Base-by-base conservation (phyloP, 2,888 invertebrate genomes). In the Eudasyphora cyanicolor region DNA sequence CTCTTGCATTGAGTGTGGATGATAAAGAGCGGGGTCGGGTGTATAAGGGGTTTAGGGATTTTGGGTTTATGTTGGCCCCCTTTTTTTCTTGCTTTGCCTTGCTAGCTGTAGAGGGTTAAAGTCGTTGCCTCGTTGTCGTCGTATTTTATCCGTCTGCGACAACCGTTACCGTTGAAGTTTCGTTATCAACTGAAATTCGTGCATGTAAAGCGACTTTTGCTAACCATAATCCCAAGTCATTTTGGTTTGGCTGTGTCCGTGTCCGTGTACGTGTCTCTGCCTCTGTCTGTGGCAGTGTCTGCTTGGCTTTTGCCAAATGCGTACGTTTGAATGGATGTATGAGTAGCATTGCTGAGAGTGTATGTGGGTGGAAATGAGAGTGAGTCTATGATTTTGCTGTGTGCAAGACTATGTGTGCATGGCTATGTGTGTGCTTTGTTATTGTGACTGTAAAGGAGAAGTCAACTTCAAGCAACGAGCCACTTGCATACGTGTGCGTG, bases 141-240 rank as follows among this genome's bases (percentile, higher is more conserved):
- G 21, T 42, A n/a, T 12, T 42, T 54, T 17, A 42, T 76, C 78
- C 82, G 82, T 45, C 62, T 6, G 29, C 24, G 69, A 45, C 82
- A 51, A 83, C 82, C 79, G 45, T 62, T 74, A 42, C 29, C 67
- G 42, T 83, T 83, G 74, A 79, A 76, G 79, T 76, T 76, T 54
- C 74, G 79, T 70, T 60, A 79, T 83, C 82, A 83, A 83, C 82
- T 83, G 73, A 76, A 49, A 77, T 67, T 51, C 62, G 62, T 78
- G 32, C 27, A 42, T 70, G 24, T 32, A 14, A 19, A 38, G 62
- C 78, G 45, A 79, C 49, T 64, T 49, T 42, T 45, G 67, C 57
- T 62, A 17, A 57, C 27, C n/a, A 29, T 19, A 71, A 82, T 45
- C 62, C n/a, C 70, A 45, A 67, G 7, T 38, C 17, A 21, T 67